Evolutionary conservation across 1,140 invertebrate genomes (phyloP), one percentile per base, ranked within the genome.

Genomic region (Temnothorax curvispinosus): DNA sequence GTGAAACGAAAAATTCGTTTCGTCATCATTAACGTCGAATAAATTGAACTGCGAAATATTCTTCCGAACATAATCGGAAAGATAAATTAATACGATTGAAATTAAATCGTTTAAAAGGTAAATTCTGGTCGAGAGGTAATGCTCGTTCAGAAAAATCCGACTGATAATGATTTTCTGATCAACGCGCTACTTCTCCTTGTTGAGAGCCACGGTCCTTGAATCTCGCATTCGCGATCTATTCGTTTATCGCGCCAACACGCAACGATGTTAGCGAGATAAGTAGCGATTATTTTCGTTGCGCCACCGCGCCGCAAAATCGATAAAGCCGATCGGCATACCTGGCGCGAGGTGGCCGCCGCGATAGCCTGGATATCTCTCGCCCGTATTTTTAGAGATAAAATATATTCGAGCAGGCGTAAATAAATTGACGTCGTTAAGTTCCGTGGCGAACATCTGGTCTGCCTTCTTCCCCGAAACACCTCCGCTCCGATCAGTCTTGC

Each of bases 321-420:
- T 65, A 78, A 47, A 38, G 11, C 41, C 44, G 18, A 78, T 78
- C 41, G 75, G 32, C 60, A 47, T 65, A 78, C 44, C 58, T 78
- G 41, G 13, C 32, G 18, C 44, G 27, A 1, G 18, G 3, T n/a
- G 35, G 6, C 11, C 41, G 11, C 15, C 15, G 54, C 27, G 56
- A 47, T 77, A 60, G 21, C 41, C 4, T 32, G 56, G 27, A 27
- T 76, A 58, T 76, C 21, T 76, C 21, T 13, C 18, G 8, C 15
- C 11, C 15, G 50, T 74, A 47, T 74, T 54, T 74, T 75, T 44
- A 44, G 38, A 75, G 27, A 75, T 44, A 38, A 27, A n/a, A 50
- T 15, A 69, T 15, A 21, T 27, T 32, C 21, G 27, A 69, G 21
- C 41, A 1, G 6, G 11, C 41, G 11, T 50, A 47, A 69, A 27